Evolutionary conservation across 1,140 invertebrate genomes (phyloP).

Genomic region (Sinonovacula constricta): DNA sequence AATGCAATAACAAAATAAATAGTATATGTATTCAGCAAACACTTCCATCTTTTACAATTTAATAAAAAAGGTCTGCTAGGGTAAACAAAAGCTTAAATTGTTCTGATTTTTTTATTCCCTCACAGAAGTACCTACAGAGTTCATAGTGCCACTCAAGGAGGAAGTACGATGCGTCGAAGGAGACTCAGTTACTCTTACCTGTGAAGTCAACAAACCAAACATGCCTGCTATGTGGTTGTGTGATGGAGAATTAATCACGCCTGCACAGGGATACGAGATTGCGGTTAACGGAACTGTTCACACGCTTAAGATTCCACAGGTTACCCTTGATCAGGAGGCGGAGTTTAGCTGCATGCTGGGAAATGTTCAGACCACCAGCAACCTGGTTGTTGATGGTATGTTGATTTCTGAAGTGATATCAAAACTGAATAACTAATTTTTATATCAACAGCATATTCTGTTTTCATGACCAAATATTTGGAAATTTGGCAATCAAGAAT

Average conservation of each 20-base stretch:
- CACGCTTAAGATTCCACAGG: constrained; percentile 87
- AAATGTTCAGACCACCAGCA: constrained; percentile 90
- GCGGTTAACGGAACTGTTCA: constrained; percentile 71
- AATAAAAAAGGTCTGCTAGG: too few species aligned
- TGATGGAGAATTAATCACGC: constrained; percentile 81
- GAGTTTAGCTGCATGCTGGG: constrained; percentile 89
- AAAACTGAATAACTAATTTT: too few species aligned
- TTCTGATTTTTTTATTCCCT: constrained; percentile 21
- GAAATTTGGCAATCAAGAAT: too few species aligned
- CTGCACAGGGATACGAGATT: constrained; percentile 69
- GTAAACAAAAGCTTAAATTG: background rate
- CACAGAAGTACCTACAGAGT: constrained; percentile 67
- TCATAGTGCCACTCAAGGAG: constrained; percentile 67
- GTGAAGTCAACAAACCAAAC: constrained; percentile 86
- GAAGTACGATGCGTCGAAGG: constrained; percentile 64
- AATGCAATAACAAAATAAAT: too few species aligned
- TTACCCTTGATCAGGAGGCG: constrained; percentile 87
- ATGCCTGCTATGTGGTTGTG: constrained; percentile 91
- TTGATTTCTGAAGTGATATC: too few species aligned
- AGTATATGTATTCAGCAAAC: too few species aligned
- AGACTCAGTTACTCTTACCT: constrained; percentile 69
- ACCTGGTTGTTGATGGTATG: constrained; percentile 91
- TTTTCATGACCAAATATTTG: too few species aligned
- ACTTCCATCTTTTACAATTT: too few species aligned
- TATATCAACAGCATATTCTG: too few species aligned